phyloP scores from a whole-genome alignment of 2,888 invertebrate genomes.

The Chloroclysta siterata region DNA sequence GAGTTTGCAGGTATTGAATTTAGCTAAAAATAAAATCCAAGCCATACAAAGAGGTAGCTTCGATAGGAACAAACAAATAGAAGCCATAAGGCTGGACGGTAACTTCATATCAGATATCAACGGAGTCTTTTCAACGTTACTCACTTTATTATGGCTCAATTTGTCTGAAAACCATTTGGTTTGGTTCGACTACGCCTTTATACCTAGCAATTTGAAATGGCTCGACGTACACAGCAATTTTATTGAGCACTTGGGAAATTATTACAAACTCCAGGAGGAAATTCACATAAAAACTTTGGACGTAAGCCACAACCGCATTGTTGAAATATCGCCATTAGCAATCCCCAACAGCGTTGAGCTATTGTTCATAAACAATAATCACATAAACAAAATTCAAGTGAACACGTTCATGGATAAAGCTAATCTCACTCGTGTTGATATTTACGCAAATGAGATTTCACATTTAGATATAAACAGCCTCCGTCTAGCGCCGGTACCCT shows the following conservation, averaged over 20 bases:
- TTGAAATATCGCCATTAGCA: conserved; percentile 91
- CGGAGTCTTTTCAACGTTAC: conserved; percentile 93
- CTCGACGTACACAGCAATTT: conserved; percentile 95
- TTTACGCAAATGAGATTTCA: conserved; percentile 94
- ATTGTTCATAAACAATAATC: conserved; percentile 95
- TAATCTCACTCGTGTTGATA: conserved; percentile 93
- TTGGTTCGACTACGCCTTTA: conserved; percentile 97
- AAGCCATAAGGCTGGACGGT: conserved; percentile 94
- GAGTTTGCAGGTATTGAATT: conserved; percentile 92
- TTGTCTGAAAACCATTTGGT: conserved; percentile 95
- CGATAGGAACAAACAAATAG: conserved; percentile 91
- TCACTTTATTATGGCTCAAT: conserved; percentile 93
- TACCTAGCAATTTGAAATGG: conserved; percentile 95
- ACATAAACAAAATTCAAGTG: conserved; percentile 91
- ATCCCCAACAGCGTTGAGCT: conserved; percentile 95
- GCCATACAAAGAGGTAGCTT: conserved; percentile 93
- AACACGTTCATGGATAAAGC: conserved; percentile 94
- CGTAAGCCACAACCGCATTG: conserved; percentile 94
- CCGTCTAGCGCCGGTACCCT: conserved; percentile 89
- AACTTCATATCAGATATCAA: conserved; percentile 95
- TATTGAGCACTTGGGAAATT: conserved; percentile 94
- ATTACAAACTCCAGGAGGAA: conserved; percentile 92
- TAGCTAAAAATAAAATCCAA: conserved; percentile 95
- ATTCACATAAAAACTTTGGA: conserved; percentile 93
- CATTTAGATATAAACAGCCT: conserved; percentile 93